phyloP scores from a whole-genome alignment of 2,888 invertebrate genomes.

The Agrilus cyanescens region DNA sequence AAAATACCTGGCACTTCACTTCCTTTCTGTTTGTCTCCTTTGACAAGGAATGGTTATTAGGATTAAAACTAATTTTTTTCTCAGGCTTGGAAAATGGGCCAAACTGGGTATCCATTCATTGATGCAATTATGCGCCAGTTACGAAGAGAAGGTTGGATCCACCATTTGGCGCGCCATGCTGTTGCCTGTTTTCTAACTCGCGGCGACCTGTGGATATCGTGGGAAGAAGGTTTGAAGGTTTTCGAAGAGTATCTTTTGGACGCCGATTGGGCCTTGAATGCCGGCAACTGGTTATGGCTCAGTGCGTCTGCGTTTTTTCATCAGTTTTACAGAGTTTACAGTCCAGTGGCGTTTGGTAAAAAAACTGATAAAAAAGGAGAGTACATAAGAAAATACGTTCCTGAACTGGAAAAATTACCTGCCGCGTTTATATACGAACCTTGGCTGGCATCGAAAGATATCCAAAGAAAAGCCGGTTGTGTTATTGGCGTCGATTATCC shows the following conservation, averaged over 20 bases:
- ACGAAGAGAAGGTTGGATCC: slow-evolving; percentile 81
- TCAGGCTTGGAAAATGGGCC: slow-evolving; percentile 74
- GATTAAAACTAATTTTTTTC: slow-evolving; percentile 28
- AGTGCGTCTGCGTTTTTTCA: slow-evolving; percentile 80
- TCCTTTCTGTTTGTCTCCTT: no score
- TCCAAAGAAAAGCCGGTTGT: slow-evolving; percentile 65
- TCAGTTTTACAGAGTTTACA: slow-evolving; percentile 77
- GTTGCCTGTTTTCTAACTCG: slow-evolving; percentile 81
- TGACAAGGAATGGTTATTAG: no score
- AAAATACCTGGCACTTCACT: no score
- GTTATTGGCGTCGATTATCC: slow-evolving; percentile 76
- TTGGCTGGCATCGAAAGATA: slow-evolving; percentile 66
- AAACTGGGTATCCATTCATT: slow-evolving; percentile 81
- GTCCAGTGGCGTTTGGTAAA: slow-evolving; percentile 69
- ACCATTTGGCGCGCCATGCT: slow-evolving; percentile 76
- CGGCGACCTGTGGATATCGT: slow-evolving; percentile 72
- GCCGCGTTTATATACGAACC: slow-evolving; percentile 77
- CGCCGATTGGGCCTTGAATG: slow-evolving; percentile 80
- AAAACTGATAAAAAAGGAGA: slow-evolving; percentile 81
- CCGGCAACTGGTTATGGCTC: slow-evolving; percentile 85
- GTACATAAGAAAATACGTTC: slow-evolving; percentile 73
- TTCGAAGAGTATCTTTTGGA: slow-evolving; percentile 73
- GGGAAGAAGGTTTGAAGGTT: slow-evolving; percentile 74
- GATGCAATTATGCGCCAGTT: slow-evolving; percentile 85
- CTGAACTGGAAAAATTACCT: slow-evolving; percentile 65